phyloP scores from a whole-genome alignment of 2,113 vertebrate species.

The Oncorhynchus keta region DNA sequence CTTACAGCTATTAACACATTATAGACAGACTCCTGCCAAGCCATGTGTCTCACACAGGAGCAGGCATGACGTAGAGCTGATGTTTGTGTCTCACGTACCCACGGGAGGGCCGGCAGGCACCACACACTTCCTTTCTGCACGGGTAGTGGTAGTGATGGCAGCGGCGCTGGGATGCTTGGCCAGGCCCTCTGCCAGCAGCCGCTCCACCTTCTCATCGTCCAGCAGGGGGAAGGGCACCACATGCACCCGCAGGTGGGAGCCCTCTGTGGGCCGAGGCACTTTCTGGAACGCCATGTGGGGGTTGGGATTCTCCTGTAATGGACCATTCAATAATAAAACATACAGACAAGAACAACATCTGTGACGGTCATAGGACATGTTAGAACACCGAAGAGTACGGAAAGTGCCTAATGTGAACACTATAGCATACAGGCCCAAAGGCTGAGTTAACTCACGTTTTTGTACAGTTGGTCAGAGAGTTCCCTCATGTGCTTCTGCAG shows the following conservation, averaged over 20 bases:
- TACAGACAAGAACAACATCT: neutral
- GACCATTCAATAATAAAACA: neutral
- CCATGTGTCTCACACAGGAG: neutral
- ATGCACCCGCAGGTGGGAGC: conserved; percentile 94
- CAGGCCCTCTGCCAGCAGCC: conserved; percentile 80
- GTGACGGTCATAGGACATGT: neutral
- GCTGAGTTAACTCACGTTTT: conserved; percentile 83
- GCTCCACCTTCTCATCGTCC: conserved; percentile 84
- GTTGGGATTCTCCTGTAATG: conserved; percentile 91
- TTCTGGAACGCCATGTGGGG: conserved; percentile 99
- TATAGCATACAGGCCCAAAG: neutral
- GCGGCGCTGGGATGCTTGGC: conserved; percentile 76
- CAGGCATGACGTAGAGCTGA: neutral
- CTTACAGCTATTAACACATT: no score
- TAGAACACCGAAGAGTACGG: neutral
- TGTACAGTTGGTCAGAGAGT: conserved; percentile 92
- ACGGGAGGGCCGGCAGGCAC: conserved; percentile 94
- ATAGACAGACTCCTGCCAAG: no score
- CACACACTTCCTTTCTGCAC: conserved; percentile 88
- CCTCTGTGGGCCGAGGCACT: conserved; percentile 92
- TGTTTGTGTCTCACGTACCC: conserved; percentile 74
- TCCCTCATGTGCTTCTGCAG: conserved; percentile 89
- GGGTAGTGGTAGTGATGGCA: conserved; percentile 62
- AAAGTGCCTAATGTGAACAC: no score
- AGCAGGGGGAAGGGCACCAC: conserved; percentile 89